Base-by-base conservation (phyloP, 37 sponge, comb jelly and placozoan genomes). In the Petrosia ficiformis region DNA sequence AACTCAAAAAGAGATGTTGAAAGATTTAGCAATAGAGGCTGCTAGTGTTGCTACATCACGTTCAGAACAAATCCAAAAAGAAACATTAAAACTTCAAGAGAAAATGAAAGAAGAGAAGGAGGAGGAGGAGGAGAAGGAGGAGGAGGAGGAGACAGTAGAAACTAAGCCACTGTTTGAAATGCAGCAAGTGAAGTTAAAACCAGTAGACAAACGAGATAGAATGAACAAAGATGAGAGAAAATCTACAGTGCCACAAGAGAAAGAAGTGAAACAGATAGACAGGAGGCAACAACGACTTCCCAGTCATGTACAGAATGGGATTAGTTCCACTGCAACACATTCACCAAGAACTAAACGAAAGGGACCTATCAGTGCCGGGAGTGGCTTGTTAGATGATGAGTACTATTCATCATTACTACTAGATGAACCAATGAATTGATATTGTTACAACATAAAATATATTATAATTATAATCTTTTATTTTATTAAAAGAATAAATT, bases 1-100 rank as follows among this genome's bases (percentile, higher is more conserved):
- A 41, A 36, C 21, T 14, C 69, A 74, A 8, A 43, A 56, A 36
- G 79, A 84, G 43, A 19, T 44, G 42, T 56, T 54, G 61, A 40
- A 68, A 4, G 66, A 61, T 32, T 22, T 84, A 8, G 84, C 84
- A 61, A 30, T 44, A 4, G 79, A 84, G 59, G 85, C 74, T 36
- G 85, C 85, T 11, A 64, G 37, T 29, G 31, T 52, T 14, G 73
- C 29, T 26, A n/a, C 63, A 26, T 8, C 28, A 48, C 54, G 54
- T 19, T 19, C 10, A 16, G 54, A 48, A 10, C 54, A 10, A 48
- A 48, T n/a, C n/a, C n/a, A n/a, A n/a, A n/a, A n/a, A n/a, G n/a
- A n/a, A n/a, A n/a, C n/a, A n/a, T n/a, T n/a, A n/a, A n/a, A n/a
- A n/a, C n/a, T n/a, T n/a, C n/a, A n/a, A n/a, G n/a, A n/a, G n/a